Evolutionary conservation across 2,888 invertebrate genomes (phyloP), one percentile per base, ranked within the genome.

Genomic region (Aphodius sticticus): DNA sequence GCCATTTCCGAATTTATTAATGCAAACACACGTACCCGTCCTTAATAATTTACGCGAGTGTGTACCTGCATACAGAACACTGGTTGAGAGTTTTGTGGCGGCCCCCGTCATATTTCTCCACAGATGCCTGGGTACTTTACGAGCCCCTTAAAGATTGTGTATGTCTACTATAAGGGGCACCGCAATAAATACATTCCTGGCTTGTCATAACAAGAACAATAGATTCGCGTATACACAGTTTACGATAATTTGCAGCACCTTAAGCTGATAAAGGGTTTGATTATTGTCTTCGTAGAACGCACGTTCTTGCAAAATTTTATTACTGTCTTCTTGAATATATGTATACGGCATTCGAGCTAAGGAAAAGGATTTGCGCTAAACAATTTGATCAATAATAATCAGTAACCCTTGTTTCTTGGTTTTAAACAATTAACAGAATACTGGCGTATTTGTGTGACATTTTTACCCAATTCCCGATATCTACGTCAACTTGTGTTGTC

Each of bases 1-100:
- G 74, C 36, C 16, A 69, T 38, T 77, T 38, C 77, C 77, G 37
- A 79, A 79, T 79, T 75, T 80, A 77, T 80, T 79, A 72, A 71
- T 76, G 69, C 37, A 77, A 70, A 75, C 69, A 75, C 37, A 76
- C 74, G 74, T 75, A 69, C 77, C 69, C 72, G 69, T 77, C 69
- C 79, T 77, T 74, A 72, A 69, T 77, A 77, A 79, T 79, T 79
- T 74, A 79, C 72, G 74, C 77, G 74, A 76, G 53, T 79, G 76
- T 69, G 76, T 53, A 74, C 74, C 74, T 74, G 74, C 74, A 74
- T 74, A 74, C 74, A 36, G 74, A 74, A 74, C 74, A 37, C 37
- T 74, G 35, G 74, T 74, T 74, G 53, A 53, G 53, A 53, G 53
- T 53, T 53, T 53, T 53, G 53, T 5, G 53, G 53, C 53, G 74